These are phyloP conservation scores for Terrapene triunguis DNA, from an alignment of 2,113 vertebrate species.

Conservation along the genomic window DNA sequence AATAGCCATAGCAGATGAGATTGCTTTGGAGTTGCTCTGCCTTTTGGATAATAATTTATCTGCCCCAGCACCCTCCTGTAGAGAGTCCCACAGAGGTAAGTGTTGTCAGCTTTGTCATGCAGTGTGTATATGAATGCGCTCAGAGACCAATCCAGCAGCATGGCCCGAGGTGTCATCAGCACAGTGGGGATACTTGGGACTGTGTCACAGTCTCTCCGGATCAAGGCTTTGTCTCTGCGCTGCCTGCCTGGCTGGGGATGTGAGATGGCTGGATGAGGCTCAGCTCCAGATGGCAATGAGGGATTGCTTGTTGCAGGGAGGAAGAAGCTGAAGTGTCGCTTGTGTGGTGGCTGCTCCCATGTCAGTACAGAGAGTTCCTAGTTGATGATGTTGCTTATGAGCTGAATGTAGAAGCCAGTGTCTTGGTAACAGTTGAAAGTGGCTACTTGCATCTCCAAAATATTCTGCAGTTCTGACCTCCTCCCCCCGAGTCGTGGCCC, in stretches of 20 bases:
- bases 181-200: not conserved
- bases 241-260: not conserved
- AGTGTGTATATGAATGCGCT: not conserved
- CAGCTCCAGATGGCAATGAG: not conserved
- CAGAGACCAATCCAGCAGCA: not conserved
- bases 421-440: not conserved
- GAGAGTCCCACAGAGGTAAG: not conserved
- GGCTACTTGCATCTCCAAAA: not conserved
- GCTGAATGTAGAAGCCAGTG: not conserved
- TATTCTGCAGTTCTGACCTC: not conserved
- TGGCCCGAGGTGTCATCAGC: not conserved
- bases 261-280: not conserved
- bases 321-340: not conserved
- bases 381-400: not conserved
- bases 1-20: not conserved
- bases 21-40: not conserved
- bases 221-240: not conserved
- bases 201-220: not conserved
- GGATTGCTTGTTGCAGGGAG: not conserved
- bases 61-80: not conserved
- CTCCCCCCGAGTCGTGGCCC: not conserved
- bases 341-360: not conserved
- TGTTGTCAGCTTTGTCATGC: not conserved
- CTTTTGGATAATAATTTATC: not conserved
- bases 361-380: not conserved